Evolutionary conservation across 2,113 vertebrate genomes (phyloP).

Genomic region (Vimba vimba): DNA sequence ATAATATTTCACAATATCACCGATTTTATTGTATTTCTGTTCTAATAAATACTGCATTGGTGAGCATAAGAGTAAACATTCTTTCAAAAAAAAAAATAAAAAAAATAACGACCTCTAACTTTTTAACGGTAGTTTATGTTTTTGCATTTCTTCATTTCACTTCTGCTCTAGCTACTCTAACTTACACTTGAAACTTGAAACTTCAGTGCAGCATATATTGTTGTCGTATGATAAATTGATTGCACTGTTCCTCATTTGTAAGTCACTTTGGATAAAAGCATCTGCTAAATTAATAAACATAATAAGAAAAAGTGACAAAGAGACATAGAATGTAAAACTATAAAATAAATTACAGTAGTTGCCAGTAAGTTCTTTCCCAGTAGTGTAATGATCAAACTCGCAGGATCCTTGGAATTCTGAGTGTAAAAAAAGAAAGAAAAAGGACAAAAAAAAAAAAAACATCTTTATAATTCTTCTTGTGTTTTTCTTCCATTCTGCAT

Average conservation of each 20-base stretch:
- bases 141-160: neutral
- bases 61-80: neutral
- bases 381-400: slow-evolving; percentile 15
- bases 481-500: slow-evolving; percentile 59
- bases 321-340: neutral
- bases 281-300: neutral
- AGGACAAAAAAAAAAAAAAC: neutral
- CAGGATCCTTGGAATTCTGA: neutral
- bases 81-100: neutral
- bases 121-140: neutral
- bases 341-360: neutral
- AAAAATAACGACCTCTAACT: neutral
- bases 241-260: neutral
- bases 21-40: neutral
- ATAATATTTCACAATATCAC: too few relatives aligned
- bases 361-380: slow-evolving; percentile 4
- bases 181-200: neutral
- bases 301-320: neutral
- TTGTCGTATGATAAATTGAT: neutral
- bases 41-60: neutral
- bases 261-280: neutral
- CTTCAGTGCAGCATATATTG: neutral
- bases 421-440: slow-evolving; percentile 27
- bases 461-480: slow-evolving; percentile 43
- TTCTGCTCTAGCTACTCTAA: neutral